Evolutionary conservation across 2,888 invertebrate genomes (phyloP).

Genomic region (Apoda limacodes): DNA sequence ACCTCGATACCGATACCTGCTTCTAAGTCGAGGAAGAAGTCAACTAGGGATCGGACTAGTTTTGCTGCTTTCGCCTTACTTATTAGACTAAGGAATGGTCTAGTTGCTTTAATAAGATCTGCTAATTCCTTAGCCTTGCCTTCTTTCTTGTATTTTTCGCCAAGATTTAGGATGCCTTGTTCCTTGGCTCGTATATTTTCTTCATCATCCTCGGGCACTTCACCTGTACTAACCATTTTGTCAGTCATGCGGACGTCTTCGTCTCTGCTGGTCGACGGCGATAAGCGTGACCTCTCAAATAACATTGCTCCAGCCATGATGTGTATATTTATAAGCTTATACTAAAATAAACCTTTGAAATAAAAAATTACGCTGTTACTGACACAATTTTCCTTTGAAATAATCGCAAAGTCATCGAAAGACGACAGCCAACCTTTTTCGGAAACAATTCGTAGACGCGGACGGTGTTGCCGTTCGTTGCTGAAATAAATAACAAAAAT

Average conservation of each 20-base stretch:
- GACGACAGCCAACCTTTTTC: constrained; percentile 47
- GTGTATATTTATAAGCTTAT: constrained; percentile 60
- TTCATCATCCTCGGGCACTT: constrained; percentile 85
- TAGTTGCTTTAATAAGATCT: constrained; percentile 92
- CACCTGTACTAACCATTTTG: constrained; percentile 83
- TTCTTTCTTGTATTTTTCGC: constrained; percentile 91
- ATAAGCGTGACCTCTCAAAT: constrained; percentile 86
- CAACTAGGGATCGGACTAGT: constrained; percentile 95
- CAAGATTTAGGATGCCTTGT: constrained; percentile 92
- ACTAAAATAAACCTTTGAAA: constrained; percentile 43
- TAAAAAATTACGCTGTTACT: constrained; percentile 50
- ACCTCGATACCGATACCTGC: constrained; percentile 96
- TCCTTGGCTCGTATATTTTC: constrained; percentile 93
- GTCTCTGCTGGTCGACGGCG: constrained; percentile 79
- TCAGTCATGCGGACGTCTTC: constrained; percentile 80
- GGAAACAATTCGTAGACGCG: constrained; percentile 68
- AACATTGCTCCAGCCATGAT: constrained; percentile 92
- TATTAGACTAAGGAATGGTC: constrained; percentile 94
- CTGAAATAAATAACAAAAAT: too few relatives aligned
- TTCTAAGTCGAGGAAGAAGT: constrained; percentile 97
- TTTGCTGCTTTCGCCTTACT: constrained; percentile 99
- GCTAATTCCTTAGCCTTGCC: constrained; percentile 93
- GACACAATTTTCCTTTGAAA: constrained; percentile 63
- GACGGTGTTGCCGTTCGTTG: constrained; percentile 43
- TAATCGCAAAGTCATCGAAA: constrained; percentile 70